A percentile compares a stretch with the other conserved stretches of the same genome.
phyloP scores from a whole-genome alignment of 2,797 vertebrate genomes.

The Danionella dracula region DNA sequence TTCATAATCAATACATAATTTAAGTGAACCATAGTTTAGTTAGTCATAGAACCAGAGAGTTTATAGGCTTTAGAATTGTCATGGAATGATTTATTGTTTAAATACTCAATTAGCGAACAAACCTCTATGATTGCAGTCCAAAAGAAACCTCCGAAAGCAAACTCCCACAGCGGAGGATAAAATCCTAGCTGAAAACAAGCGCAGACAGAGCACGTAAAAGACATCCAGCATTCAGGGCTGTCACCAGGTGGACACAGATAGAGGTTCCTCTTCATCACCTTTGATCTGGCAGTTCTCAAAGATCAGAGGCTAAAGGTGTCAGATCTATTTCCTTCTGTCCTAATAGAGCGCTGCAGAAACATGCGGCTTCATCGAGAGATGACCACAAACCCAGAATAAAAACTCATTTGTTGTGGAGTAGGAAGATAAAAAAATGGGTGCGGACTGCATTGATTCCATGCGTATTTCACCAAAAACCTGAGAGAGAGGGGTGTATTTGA shows the following conservation, averaged over 20 bases:
- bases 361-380: not conserved
- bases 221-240: slow-evolving; percentile 1
- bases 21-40: too few species aligned
- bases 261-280: slow-evolving; percentile 57
- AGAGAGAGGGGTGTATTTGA: too few species aligned
- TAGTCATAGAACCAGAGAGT: too few species aligned
- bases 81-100: too few species aligned
- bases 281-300: slow-evolving; percentile 60
- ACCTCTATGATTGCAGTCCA: too few species aligned
- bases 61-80: too few species aligned
- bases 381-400: slow-evolving; percentile 15
- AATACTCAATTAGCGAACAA: too few species aligned
- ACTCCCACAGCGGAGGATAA: not conserved
- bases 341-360: not conserved
- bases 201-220: slow-evolving; percentile 8
- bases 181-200: not conserved
- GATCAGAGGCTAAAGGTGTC: slow-evolving; percentile 54
- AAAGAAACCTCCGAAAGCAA: not conserved
- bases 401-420: slow-evolving; percentile 8
- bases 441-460: not conserved
- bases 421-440: slow-evolving; percentile 9
- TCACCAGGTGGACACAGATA: slow-evolving; percentile 46
- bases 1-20: too few species aligned
- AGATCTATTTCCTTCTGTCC: slow-evolving; percentile 16
- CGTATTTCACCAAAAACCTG: too few species aligned